A percentile compares a stretch with the other conserved stretches of the same genome.
These are phyloP conservation scores for Actinia equina DNA, from an alignment of 64 coral and sea anemone species.

Conservation along the genomic window DNA sequence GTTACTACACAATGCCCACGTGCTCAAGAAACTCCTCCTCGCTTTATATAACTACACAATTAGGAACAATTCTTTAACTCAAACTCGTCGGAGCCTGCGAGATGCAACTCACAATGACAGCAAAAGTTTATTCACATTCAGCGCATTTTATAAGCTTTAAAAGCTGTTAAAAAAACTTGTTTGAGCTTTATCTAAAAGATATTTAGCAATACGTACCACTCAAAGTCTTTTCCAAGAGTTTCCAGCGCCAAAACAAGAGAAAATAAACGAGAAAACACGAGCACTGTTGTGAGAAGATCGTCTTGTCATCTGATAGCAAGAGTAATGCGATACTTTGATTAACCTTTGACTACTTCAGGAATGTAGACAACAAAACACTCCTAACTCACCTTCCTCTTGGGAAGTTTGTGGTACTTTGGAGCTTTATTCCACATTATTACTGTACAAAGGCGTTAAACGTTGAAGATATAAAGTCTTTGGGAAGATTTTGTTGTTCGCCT, in stretches of 20 bases:
- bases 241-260: not conserved
- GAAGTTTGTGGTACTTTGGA: not conserved
- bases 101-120: no score
- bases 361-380: not conserved
- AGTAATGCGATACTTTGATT: not conserved
- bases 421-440: not conserved
- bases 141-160: not conserved
- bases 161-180: not conserved
- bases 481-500: not conserved
- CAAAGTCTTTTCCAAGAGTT: slow-evolving; percentile 8
- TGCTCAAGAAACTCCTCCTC: not conserved
- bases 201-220: not conserved
- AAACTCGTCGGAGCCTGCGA: no score
- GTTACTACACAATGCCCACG: not conserved
- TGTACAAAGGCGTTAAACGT: not conserved
- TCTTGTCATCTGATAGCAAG: not conserved
- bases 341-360: not conserved
- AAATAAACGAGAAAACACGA: not conserved
- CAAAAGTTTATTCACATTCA: no score
- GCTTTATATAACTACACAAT: not conserved
- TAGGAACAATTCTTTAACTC: no score
- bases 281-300: not conserved
- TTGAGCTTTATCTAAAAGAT: not conserved
- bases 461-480: not conserved
- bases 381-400: not conserved